Conservation (phyloP, 2,888 invertebrate genomes). For the Chesias legatella region DNA sequence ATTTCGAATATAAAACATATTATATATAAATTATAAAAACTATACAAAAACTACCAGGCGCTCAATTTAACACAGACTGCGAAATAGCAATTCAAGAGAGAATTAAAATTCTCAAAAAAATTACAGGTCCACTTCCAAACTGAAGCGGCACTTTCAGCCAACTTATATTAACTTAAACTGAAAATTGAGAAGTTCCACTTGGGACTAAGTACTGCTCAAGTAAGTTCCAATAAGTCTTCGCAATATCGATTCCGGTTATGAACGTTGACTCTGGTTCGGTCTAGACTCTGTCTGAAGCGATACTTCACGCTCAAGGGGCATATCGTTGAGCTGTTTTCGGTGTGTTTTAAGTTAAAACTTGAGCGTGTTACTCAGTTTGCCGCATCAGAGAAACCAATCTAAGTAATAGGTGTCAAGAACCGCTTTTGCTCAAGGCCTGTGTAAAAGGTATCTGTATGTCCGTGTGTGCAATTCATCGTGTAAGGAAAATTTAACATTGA, state of each 20-base stretch:
- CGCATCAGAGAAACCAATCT: too few relatives aligned
- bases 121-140: slow-evolving; percentile 19
- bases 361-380: background rate
- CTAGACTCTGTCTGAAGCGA: slow-evolving; percentile 19
- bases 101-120: too few relatives aligned
- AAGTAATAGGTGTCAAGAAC: too few relatives aligned
- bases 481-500: too few relatives aligned
- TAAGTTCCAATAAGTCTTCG: slow-evolving; percentile 25
- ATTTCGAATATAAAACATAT: too few relatives aligned
- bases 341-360: slow-evolving; percentile 1
- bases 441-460: too few relatives aligned
- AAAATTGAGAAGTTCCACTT: slow-evolving; percentile 22
- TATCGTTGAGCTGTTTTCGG: slow-evolving; percentile 1
- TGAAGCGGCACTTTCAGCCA: slow-evolving; percentile 15
- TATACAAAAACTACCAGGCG: too few relatives aligned
- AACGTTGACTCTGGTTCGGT: slow-evolving; percentile 27
- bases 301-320: slow-evolving; percentile 7
- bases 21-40: too few relatives aligned
- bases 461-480: too few relatives aligned
- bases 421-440: too few relatives aligned
- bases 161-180: slow-evolving; percentile 22
- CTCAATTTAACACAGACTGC: too few relatives aligned
- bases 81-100: too few relatives aligned
- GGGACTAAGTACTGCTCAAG: slow-evolving; percentile 18
- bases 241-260: slow-evolving; percentile 21